Evolutionary conservation across 2,113 vertebrate genomes (phyloP).

Genomic region (Coturnix japonica): DNA sequence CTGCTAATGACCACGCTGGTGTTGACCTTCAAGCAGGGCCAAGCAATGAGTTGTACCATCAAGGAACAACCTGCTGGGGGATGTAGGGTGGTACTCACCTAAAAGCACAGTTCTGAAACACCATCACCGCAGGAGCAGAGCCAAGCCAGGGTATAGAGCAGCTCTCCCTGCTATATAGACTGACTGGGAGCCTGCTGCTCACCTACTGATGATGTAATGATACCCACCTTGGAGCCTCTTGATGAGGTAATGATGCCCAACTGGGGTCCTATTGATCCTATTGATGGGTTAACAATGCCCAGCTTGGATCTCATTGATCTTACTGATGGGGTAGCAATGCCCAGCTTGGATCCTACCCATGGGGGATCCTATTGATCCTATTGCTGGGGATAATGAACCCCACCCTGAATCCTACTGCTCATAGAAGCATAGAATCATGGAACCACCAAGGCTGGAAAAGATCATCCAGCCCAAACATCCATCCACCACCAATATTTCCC

Average conservation of each 20-base stretch:
- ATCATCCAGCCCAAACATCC: too few species aligned
- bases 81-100: accelerated
- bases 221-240: not conserved
- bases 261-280: not conserved
- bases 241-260: not conserved
- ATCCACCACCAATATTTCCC: too few species aligned
- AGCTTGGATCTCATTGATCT: too few species aligned
- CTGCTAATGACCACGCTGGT: not conserved
- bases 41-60: not conserved
- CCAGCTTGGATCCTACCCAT: not conserved
- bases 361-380: too few species aligned
- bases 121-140: not conserved
- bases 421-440: too few species aligned
- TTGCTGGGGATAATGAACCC: too few species aligned
- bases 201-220: not conserved
- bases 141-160: accelerated
- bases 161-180: not conserved
- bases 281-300: too few species aligned
- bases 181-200: accelerated
- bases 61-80: too few species aligned
- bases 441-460: too few species aligned
- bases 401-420: too few species aligned
- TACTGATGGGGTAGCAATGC: accelerated
- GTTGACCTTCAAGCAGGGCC: not conserved
- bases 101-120: accelerated